Percentiles rank a stretch among this genome's conserved stretches.
Conservation (phyloP, 1,140 invertebrate genomes). For the Drosophila nasuta region DNA sequence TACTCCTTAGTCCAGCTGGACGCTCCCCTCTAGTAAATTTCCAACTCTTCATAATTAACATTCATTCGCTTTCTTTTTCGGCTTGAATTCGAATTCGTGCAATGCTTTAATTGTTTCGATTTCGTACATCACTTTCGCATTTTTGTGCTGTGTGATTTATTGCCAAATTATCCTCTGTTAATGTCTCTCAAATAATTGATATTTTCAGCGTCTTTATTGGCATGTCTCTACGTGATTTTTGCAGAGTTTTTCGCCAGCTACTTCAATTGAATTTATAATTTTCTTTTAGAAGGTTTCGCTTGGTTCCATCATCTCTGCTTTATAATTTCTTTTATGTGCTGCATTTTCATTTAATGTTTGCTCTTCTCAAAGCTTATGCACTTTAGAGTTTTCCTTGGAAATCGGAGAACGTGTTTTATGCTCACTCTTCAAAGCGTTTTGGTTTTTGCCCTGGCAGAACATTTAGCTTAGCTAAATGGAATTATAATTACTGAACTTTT, state of each 20-base stretch:
- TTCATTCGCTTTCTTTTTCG: slow-evolving; percentile 46
- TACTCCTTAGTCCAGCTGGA: not conserved
- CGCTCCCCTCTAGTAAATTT: not conserved
- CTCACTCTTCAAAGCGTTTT: slow-evolving; percentile 4
- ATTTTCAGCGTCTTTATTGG: not conserved
- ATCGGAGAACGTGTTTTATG: not conserved
- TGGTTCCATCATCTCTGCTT: not conserved
- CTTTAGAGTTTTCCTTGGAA: slow-evolving; percentile 11
- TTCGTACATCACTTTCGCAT: slow-evolving; percentile 25
- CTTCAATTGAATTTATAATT: not conserved
- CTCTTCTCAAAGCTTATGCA: not conserved
- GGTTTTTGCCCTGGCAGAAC: not conserved
- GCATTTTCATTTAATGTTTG: not conserved
- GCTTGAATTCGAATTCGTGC: slow-evolving; percentile 20
- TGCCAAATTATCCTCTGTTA: slow-evolving; percentile 17
- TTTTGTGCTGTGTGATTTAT: slow-evolving; percentile 35
- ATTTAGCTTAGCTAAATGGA: not conserved
- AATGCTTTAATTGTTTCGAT: slow-evolving; percentile 55
- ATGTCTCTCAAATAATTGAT: slow-evolving; percentile 9
- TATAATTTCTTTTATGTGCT: slow-evolving; percentile 5
- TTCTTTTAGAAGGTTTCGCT: not conserved
- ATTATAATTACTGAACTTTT: not conserved
- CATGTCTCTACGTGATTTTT: not conserved
- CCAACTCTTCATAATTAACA: slow-evolving; percentile 56
- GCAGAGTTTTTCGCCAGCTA: not conserved